Evolutionary conservation across 37 sponge, comb jelly and placozoan species (phyloP), one percentile per base, ranked within the genome.

Genomic region (Petrosia ficiformis): DNA sequence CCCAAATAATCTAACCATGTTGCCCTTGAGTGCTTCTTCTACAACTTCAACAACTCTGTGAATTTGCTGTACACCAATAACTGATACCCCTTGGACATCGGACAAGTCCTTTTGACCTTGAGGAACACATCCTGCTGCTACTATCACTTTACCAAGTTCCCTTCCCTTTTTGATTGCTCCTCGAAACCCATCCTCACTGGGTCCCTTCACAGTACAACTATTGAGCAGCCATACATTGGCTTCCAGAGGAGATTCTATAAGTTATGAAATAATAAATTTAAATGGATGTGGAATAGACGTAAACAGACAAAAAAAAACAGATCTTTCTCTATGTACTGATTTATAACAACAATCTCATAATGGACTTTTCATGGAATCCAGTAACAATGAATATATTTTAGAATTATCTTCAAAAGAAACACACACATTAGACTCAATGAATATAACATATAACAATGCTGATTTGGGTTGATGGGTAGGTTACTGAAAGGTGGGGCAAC

Each of bases 151-250:
- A 30, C 73, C 82, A 42, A 84, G 63, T 65, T 89, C 80, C 73
- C 59, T 26, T 4, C 85, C 96, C 26, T 75, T 83, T 0, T 69
- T 25, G 34, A 96, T 77, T 0, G 89, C 77, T 57, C 93, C 94
- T 34, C 70, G 72, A 44, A 97, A 86, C 2, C 89, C 78, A 57
- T 97, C 98, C 67, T 97, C 98, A 26, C 94, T 84, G 31, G 98
- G 98, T 26, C 87, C 87, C 54, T 97, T 97, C 60, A 97, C 98
- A 3, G 98, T 91, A 61, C 98, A 97, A 68, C 98, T 97, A 82
- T 97, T 97, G 8, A 97, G 83, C 56, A 97, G 72, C 98, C 98
- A 97, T 39, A 91, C 59, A 59, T 91, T 86, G 32, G 98, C 94
- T 2, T 38, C 28, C 74, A 85, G 77, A 3, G 95, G 88, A 72